Percentiles rank a stretch among this genome's conserved stretches.
phyloP scores from a whole-genome alignment of 1,140 invertebrate genomes.

The Plutomurus gul region DNA sequence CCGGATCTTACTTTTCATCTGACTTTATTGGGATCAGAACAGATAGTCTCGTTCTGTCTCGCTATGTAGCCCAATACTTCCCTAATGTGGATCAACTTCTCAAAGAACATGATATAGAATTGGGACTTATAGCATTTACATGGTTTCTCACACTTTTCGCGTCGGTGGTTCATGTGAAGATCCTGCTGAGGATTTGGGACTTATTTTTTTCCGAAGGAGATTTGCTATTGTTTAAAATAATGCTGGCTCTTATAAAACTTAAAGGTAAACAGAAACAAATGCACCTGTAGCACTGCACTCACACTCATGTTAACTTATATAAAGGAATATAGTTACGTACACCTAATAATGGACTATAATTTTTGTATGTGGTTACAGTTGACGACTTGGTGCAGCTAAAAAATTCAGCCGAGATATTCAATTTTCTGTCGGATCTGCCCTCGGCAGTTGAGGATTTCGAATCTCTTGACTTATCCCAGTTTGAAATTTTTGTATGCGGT shows the following conservation, averaged over 20 bases:
- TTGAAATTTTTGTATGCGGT: constrained; percentile 46
- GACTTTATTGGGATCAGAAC: constrained; percentile 83
- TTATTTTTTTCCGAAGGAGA: constrained; percentile 95
- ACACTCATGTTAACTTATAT: too few relatives aligned
- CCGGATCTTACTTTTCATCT: constrained; percentile 95
- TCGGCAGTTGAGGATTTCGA: constrained; percentile 90
- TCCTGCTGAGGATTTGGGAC: constrained; percentile 95
- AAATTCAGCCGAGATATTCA: constrained; percentile 96
- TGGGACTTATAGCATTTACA: constrained; percentile 93
- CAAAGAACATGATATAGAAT: constrained; percentile 84
- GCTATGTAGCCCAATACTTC: constrained; percentile 85
- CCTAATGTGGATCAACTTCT: constrained; percentile 87
- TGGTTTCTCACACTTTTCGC: constrained; percentile 99
- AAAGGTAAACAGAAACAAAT: constrained; percentile 66
- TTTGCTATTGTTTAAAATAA: constrained; percentile 93
- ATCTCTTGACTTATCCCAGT: constrained; percentile 10
- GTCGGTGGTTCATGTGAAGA: constrained; percentile 96
- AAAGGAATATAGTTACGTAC: too few relatives aligned
- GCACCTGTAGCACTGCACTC: neutral
- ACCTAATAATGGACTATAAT: too few relatives aligned
- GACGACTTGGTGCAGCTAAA: constrained; percentile 77
- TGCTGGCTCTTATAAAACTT: constrained; percentile 91
- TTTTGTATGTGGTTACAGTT: constrained; percentile 63
- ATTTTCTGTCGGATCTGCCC: constrained; percentile 92
- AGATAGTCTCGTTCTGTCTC: constrained; percentile 90